A percentile compares a stretch with the other conserved stretches of the same genome.
These are phyloP conservation scores for Opisthograptis luteolata DNA, from an alignment of 2,888 invertebrate species.

Conservation along the genomic window DNA sequence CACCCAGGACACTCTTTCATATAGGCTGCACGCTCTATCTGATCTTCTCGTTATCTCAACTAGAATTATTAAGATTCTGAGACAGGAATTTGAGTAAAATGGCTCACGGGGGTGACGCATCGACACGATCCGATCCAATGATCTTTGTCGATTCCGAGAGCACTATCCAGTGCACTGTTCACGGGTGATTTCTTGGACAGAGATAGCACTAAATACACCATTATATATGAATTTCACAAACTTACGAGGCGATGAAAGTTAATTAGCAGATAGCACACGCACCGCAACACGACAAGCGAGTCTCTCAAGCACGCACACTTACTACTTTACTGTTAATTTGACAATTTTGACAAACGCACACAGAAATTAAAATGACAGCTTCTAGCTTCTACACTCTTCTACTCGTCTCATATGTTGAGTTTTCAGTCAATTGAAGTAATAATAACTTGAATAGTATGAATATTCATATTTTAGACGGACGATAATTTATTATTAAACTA, in stretches of 20 bases:
- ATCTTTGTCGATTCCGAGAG: constrained; percentile 56
- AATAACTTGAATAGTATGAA: too few species aligned
- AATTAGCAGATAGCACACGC: constrained; percentile 80
- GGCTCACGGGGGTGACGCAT: constrained; percentile 84
- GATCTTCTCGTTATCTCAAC: neutral
- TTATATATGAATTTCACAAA: constrained; percentile 71
- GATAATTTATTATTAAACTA: too few species aligned
- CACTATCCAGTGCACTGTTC: constrained; percentile 39
- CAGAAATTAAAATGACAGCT: too few species aligned
- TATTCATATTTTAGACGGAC: too few species aligned
- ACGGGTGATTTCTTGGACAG: constrained; percentile 36
- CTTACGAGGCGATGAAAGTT: constrained; percentile 83
- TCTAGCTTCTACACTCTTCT: too few species aligned
- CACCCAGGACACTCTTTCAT: neutral
- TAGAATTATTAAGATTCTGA: constrained; percentile 4
- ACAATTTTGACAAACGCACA: too few species aligned
- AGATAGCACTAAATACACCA: constrained; percentile 62
- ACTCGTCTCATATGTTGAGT: too few species aligned
- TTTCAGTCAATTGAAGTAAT: too few species aligned
- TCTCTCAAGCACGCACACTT: constrained; percentile 72
- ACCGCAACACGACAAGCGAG: constrained; percentile 79
- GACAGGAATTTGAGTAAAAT: constrained; percentile 69
- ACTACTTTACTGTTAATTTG: too few species aligned
- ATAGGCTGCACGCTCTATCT: neutral
- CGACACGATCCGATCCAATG: constrained; percentile 81